Evolutionary conservation across 2,113 vertebrate species (phyloP).

Genomic region (Arizona elegans): DNA sequence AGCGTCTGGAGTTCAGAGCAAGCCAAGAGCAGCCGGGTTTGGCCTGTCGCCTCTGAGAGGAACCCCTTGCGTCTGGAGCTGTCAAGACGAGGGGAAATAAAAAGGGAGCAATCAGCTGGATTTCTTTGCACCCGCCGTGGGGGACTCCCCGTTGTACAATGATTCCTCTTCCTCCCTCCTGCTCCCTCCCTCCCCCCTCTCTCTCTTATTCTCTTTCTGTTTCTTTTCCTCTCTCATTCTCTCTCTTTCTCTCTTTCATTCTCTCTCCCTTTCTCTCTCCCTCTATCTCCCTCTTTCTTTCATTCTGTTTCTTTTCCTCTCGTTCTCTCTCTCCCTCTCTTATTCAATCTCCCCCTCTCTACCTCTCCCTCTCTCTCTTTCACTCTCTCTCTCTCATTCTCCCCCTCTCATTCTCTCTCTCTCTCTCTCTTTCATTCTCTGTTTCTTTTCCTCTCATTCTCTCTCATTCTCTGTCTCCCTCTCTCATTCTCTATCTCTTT

Average conservation of each 20-base stretch:
- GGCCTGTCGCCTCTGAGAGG: not conserved
- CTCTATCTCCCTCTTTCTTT: not conserved
- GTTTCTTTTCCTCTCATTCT: not conserved
- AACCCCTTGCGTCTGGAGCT: fast-evolving
- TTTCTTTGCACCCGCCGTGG: not conserved
- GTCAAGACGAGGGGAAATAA: not conserved
- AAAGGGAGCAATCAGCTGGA: fast-evolving
- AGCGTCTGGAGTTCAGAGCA: not conserved
- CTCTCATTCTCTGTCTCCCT: too few species aligned
- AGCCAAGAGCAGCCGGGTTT: not conserved
- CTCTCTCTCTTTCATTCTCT: not conserved
- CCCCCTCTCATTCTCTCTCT: too few species aligned
- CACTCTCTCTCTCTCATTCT: not conserved
- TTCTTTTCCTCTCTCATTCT: not conserved
- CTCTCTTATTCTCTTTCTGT: too few species aligned
- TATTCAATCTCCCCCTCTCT: not conserved
- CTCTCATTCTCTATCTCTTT: not conserved
- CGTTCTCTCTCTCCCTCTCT: not conserved
- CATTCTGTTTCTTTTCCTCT: not conserved
- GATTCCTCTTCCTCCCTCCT: not conserved
- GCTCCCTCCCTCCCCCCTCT: not conserved
- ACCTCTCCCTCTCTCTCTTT: too few species aligned
- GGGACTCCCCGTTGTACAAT: too few species aligned
- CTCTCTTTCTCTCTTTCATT: not conserved
- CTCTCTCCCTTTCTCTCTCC: not conserved